Evolutionary conservation across 2,797 vertebrate species (phyloP).

Genomic region (Okamejei kenojei): DNA sequence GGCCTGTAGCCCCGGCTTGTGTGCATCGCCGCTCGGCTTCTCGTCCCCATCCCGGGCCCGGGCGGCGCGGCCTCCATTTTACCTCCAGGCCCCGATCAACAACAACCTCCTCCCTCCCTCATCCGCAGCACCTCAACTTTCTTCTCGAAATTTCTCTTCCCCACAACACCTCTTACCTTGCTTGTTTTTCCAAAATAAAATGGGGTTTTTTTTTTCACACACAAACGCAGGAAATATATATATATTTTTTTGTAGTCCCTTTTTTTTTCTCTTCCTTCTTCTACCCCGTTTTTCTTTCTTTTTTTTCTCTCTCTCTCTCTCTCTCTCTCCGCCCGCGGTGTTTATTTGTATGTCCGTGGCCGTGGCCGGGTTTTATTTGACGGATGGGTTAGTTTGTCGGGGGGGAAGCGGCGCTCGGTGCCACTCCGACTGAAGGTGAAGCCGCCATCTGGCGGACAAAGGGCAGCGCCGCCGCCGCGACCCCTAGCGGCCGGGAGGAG

Average conservation of each 20-base stretch:
- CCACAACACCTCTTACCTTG: not conserved
- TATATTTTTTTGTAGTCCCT: too few relatives aligned
- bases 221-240: not conserved
- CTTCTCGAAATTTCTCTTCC: not conserved
- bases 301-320: too few relatives aligned
- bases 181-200: not conserved
- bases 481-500: not conserved
- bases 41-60: too few relatives aligned
- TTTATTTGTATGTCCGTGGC: not conserved
- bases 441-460: slow-evolving; percentile 37
- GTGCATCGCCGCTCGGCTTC: too few relatives aligned
- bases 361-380: not conserved
- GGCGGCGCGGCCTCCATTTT: slow-evolving; percentile 13
- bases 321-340: not conserved
- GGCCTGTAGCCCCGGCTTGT: too few relatives aligned
- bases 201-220: not conserved
- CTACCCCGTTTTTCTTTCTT: too few relatives aligned
- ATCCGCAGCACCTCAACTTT: not conserved
- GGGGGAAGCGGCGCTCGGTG: not conserved
- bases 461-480: not conserved
- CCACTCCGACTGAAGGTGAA: slow-evolving; percentile 35
- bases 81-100: not conserved
- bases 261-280: too few relatives aligned
- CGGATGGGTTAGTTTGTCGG: not conserved
- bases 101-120: not conserved